Evolutionary conservation across 2,113 vertebrate species (phyloP).

Genomic region (Nerophis lumbriciformis): DNA sequence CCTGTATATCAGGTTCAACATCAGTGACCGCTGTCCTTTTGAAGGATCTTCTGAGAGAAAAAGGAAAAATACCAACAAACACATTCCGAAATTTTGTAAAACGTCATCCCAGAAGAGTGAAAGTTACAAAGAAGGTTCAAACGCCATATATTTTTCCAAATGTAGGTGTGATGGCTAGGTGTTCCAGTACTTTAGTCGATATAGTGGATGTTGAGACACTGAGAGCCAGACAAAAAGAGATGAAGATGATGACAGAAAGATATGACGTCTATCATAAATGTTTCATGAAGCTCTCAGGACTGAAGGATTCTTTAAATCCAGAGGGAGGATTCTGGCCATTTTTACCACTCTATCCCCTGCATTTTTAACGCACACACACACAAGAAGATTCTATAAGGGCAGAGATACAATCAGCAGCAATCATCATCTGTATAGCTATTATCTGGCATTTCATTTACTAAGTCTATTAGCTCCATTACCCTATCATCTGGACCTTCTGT

Average conservation of each 20-base stretch:
- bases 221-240: constrained; percentile 4
- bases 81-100: no score
- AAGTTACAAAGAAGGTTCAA: not conserved
- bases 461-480: constrained; percentile 53
- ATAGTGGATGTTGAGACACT: not conserved
- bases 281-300: constrained; percentile 61
- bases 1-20: no score
- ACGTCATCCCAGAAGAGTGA: not conserved
- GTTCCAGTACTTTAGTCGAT: not conserved
- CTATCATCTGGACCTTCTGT: constrained; percentile 50
- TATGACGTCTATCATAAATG: constrained; percentile 54
- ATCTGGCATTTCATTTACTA: constrained; percentile 52
- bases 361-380: constrained; percentile 12
- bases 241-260: constrained; percentile 30
- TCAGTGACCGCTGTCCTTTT: constrained; percentile 10
- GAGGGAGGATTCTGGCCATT: constrained; percentile 44
- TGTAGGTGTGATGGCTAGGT: not conserved
- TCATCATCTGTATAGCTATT: constrained; percentile 8
- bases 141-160: not conserved
- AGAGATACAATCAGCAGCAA: constrained; percentile 32
- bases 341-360: constrained; percentile 6
- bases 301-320: constrained; percentile 52
- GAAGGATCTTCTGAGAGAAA: no score
- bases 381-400: constrained; percentile 13
- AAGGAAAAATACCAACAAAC: no score